phyloP scores from a whole-genome alignment of 2,797 vertebrate genomes.

The Crax fasciolata region DNA sequence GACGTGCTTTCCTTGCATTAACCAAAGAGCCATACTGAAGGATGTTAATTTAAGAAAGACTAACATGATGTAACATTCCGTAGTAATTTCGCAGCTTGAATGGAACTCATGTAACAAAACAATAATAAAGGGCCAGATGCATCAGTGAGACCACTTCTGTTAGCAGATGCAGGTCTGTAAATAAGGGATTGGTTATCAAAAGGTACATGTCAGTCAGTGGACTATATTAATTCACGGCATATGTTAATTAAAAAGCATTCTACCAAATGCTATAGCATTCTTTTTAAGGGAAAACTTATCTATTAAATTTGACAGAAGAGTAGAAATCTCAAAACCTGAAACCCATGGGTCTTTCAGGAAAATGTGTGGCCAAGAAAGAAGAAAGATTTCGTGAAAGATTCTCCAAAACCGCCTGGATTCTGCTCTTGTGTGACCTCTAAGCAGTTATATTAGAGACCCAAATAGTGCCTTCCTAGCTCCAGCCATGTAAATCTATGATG shows the following conservation, averaged over 20 bases:
- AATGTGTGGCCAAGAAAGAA: background rate
- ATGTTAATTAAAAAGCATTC: background rate
- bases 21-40: background rate
- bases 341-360: background rate
- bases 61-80: background rate
- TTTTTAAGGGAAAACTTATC: background rate
- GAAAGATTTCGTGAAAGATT: background rate
- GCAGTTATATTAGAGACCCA: background rate
- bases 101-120: background rate
- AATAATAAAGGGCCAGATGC: background rate
- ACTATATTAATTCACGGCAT: background rate
- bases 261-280: background rate
- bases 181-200: background rate
- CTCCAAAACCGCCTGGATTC: background rate
- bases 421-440: background rate
- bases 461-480: background rate
- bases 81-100: constrained; percentile 12
- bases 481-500: background rate
- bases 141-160: background rate
- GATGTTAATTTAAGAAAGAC: constrained; percentile 29
- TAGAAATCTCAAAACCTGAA: background rate
- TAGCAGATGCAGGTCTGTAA: constrained; percentile 11
- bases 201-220: background rate
- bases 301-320: background rate
- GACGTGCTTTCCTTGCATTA: background rate